Evolutionary conservation across 2,113 vertebrate genomes (phyloP).

Genomic region (Thermophis baileyi): DNA sequence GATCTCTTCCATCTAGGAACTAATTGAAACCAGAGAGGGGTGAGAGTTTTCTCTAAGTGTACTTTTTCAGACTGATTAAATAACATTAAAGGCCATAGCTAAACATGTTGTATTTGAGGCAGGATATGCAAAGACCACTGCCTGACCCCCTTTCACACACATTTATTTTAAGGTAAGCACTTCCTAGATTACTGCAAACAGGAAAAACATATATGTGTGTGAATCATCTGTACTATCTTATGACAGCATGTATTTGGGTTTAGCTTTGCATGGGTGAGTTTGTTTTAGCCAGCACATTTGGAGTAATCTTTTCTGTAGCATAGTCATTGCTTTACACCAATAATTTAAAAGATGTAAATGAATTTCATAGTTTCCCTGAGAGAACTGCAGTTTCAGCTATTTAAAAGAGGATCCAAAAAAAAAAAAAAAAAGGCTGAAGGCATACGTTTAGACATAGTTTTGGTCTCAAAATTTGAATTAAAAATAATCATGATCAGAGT

Average conservation of each 20-base stretch:
- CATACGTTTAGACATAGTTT: not conserved
- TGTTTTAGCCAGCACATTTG: not conserved
- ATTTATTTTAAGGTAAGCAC: not conserved
- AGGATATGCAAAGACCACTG: not conserved
- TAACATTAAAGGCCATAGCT: not conserved
- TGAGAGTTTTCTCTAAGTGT: not conserved
- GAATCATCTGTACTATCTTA: not conserved
- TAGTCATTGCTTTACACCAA: not conserved
- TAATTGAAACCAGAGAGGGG: slow-evolving; percentile 16
- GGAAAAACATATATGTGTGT: not conserved
- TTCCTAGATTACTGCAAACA: not conserved
- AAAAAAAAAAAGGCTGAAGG: not conserved
- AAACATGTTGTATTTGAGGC: not conserved
- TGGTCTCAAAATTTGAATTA: not conserved
- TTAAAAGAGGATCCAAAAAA: not conserved
- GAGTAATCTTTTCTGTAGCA: not conserved
- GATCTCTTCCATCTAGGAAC: not conserved
- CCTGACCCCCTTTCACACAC: not conserved
- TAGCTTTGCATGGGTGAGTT: not conserved
- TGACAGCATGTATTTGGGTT: not conserved
- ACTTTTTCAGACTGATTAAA: slow-evolving; percentile 9
- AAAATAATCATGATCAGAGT: slow-evolving; percentile 1
- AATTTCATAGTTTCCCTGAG: not conserved
- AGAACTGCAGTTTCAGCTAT: not conserved
- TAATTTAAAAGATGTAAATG: not conserved